Percentiles rank a stretch among this genome's conserved stretches.
phyloP scores from a whole-genome alignment of 1,140 invertebrate species.

The Papilio polytes region DNA sequence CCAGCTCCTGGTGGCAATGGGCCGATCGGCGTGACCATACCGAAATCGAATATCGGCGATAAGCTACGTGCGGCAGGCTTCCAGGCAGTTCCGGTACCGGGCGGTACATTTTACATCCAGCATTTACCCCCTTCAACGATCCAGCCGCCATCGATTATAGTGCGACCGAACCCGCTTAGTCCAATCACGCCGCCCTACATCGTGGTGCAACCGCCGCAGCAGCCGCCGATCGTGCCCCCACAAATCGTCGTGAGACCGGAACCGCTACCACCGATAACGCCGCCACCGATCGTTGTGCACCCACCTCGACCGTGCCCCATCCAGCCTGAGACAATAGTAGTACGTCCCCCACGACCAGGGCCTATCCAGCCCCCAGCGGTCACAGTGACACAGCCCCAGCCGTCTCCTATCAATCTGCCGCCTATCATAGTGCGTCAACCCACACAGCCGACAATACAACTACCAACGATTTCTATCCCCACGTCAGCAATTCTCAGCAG shows the following conservation, averaged over 20 bases:
- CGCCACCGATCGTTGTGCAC: conserved; percentile 57
- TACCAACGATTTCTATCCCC: conserved; percentile 51
- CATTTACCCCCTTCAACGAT: conserved; percentile 59
- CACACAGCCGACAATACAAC: conserved; percentile 49
- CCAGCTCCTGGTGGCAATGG: conserved; percentile 61
- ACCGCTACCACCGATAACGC: conserved; percentile 50
- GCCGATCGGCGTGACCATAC: conserved; percentile 47
- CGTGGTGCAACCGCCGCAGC: conserved; percentile 52
- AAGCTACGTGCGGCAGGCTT: conserved; percentile 54
- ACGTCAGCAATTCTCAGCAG: conserved; percentile 40
- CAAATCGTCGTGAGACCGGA: conserved; percentile 58
- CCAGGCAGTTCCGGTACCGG: conserved; percentile 54
- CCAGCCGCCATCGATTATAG: conserved; percentile 63
- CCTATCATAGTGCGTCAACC: conserved; percentile 57
- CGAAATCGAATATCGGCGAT: conserved; percentile 42
- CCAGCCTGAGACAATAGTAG: conserved; percentile 55
- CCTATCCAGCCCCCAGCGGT: conserved; percentile 59
- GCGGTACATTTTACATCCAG: conserved; percentile 60
- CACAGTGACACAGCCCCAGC: conserved; percentile 51
- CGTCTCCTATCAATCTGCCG: conserved; percentile 51
- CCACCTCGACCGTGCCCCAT: conserved; percentile 51
- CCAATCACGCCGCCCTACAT: conserved; percentile 60
- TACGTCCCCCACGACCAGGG: conserved; percentile 52
- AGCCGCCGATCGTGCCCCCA: conserved; percentile 53
- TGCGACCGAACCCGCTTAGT: conserved; percentile 51